Evolutionary conservation across 2,888 invertebrate species (phyloP).

Genomic region (Tubulanus polymorphus): DNA sequence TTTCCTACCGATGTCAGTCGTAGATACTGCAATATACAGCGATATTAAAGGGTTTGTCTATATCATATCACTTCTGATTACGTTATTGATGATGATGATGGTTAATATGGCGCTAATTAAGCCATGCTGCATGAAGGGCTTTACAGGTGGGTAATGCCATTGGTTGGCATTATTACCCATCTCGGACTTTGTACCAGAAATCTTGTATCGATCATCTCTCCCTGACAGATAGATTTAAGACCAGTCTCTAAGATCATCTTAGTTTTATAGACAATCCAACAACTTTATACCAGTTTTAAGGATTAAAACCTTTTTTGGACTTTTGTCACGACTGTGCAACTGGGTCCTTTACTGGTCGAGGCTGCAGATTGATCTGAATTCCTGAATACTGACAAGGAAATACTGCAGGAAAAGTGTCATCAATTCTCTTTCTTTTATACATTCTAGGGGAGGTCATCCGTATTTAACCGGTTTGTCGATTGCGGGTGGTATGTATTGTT

Average conservation of each 20-base stretch:
- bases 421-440: neutral
- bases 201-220: too few species aligned
- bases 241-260: too few species aligned
- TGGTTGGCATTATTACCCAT: neutral
- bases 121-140: neutral
- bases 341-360: too few species aligned
- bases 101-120: neutral
- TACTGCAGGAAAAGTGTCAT: neutral
- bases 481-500: slow-evolving; percentile 95
- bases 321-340: neutral
- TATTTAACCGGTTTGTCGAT: slow-evolving; percentile 95
- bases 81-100: too few species aligned
- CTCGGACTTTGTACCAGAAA: neutral
- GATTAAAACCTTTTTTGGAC: neutral
- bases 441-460: slow-evolving; percentile 71
- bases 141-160: neutral
- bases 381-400: too few species aligned
- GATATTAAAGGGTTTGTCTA: slow-evolving; percentile 87
- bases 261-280: too few species aligned
- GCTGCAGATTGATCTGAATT: too few species aligned
- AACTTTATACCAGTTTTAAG: too few species aligned
- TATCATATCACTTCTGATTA: too few species aligned
- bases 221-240: too few species aligned
- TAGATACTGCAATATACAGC: slow-evolving; percentile 92
- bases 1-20: slow-evolving; percentile 83